These are phyloP conservation scores for Euleptes europaea DNA, from an alignment of 2,113 vertebrate species.

Conservation along the genomic window DNA sequence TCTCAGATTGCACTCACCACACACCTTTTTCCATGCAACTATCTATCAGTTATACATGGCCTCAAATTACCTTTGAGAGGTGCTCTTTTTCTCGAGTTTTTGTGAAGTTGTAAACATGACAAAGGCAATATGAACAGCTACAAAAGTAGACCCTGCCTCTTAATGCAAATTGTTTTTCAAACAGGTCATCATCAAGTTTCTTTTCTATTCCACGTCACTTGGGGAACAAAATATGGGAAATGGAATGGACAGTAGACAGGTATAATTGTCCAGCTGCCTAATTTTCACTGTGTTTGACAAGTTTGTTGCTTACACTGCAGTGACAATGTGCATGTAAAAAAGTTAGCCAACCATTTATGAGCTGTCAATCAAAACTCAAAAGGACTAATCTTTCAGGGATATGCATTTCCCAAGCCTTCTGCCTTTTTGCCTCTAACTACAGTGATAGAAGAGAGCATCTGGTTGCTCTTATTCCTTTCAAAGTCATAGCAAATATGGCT, in stretches of 20 bases:
- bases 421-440: constrained; percentile 30
- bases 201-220: not conserved
- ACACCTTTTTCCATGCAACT: not conserved
- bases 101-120: not conserved
- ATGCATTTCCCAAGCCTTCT: not conserved
- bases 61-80: not conserved
- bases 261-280: constrained; percentile 19
- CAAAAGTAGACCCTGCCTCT: not conserved
- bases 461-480: constrained; percentile 11
- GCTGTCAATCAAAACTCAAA: not conserved
- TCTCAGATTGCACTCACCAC: not conserved
- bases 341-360: constrained; percentile 15
- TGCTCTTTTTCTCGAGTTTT: not conserved
- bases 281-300: constrained; percentile 11
- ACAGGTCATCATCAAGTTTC: not conserved
- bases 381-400: not conserved
- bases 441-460: constrained; percentile 10
- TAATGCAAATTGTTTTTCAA: not conserved
- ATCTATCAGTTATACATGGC: not conserved
- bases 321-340: not conserved
- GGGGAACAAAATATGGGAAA: not conserved
- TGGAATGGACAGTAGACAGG: not conserved
- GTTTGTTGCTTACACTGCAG: constrained; percentile 12
- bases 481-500: constrained; percentile 15
- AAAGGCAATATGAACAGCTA: too few relatives aligned